Conservation (phyloP, 2,888 invertebrate species). For the Metalampra italica region DNA sequence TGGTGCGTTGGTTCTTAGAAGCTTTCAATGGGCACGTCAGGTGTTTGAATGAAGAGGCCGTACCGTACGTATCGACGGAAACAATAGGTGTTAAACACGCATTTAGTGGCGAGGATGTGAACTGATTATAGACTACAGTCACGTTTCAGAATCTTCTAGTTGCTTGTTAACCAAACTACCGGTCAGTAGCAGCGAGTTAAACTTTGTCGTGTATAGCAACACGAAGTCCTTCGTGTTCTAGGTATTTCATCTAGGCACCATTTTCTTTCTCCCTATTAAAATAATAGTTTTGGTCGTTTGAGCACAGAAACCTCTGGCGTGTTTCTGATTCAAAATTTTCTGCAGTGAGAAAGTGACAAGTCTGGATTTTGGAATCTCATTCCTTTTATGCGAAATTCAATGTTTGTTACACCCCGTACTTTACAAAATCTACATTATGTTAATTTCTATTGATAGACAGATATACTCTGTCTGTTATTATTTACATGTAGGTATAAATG, state of each 20-base stretch:
- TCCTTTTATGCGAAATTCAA: too few species aligned
- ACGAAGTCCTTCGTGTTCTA: background rate
- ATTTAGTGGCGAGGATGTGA: constrained; percentile 49
- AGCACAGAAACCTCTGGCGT: too few species aligned
- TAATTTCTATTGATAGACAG: background rate
- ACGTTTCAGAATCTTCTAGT: background rate
- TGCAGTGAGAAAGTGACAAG: too few species aligned
- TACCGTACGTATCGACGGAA: constrained; percentile 40
- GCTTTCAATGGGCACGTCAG: constrained; percentile 36
- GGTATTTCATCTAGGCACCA: too few species aligned
- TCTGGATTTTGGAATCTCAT: too few species aligned
- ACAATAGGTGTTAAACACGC: constrained; percentile 58
- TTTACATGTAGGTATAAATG: background rate
- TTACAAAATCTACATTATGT: too few species aligned
- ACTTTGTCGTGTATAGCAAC: background rate
- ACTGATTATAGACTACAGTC: constrained; percentile 38
- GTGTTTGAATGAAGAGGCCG: constrained; percentile 39
- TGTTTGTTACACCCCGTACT: too few species aligned
- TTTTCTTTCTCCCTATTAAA: too few species aligned
- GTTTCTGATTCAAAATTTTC: too few species aligned
- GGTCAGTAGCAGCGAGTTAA: background rate
- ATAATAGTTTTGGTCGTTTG: too few species aligned
- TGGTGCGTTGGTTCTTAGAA: constrained; percentile 43
- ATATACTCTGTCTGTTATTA: background rate
- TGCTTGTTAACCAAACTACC: background rate